Evolutionary conservation across 1,140 invertebrate genomes (phyloP), one percentile per base, ranked within the genome.

Genomic region (Sweltsa coloradensis): DNA sequence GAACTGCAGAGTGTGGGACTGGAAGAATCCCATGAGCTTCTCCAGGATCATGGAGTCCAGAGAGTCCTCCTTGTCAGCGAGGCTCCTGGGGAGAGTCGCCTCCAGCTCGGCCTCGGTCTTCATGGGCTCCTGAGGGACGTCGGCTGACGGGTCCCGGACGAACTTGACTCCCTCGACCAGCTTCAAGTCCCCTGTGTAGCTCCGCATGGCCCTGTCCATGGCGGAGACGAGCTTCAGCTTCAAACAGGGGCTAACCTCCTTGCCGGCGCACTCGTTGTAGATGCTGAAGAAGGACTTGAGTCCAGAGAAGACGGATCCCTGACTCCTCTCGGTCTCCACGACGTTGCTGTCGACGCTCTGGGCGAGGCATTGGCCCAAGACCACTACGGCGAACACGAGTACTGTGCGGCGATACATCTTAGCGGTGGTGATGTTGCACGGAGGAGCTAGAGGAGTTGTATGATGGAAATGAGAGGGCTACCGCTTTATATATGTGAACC

Each of bases 1-100:
- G 5, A 85, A 75, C 69, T 87, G 83, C 41, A 89, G 62, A 16
- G 81, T 83, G 61, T 85, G 81, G 51, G 75, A 76, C 59, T 79
- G 74, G 60, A 89, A 74, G 61, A 87, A 85, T 54, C 70, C 73
- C 36, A 78, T 60, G 42, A 86, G 66, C 57, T 78, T 83, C 56
- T 85, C 79, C 51, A 82, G 59, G 54, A 89, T 83, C 61, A 87
- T 71, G 34, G 69, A 71, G 56, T 85, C 84, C 11, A 88, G 64
- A 1, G 77, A 76, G 51, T 78, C 72, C 50, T 86, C 83, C 50
- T 81, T 80, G 52, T 81, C 78, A 2, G 73, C 72, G 0, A 82
- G 55, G 29, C 77, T 70, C 50, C 84, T 71, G 0, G 83, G 83
- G 41, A 87, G 64, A 19, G 67, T 71, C 7, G 80, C 78, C 56